Percentiles rank a stretch among this genome's conserved stretches.
phyloP scores from a whole-genome alignment of 2,888 invertebrate species.

The Mesoligia furuncula region DNA sequence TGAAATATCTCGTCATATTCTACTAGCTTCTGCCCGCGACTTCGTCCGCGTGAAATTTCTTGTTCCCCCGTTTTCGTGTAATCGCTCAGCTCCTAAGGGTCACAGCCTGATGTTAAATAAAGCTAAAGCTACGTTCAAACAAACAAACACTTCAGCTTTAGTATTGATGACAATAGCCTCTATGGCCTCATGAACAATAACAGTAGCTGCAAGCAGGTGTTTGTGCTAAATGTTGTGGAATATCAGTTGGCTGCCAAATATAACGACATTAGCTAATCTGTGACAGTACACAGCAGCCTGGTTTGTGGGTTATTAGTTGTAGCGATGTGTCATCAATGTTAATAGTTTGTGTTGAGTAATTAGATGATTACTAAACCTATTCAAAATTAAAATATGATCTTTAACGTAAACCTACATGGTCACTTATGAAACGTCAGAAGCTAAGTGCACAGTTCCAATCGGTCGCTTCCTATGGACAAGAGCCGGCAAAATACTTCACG shows the following conservation, averaged over 20 bases:
- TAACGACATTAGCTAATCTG: conserved; percentile 11
- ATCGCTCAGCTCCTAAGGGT: not conserved
- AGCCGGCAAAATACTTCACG: not conserved
- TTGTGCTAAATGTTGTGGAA: conserved; percentile 22
- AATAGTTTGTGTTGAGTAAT: not conserved
- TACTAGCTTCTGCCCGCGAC: too few relatives aligned
- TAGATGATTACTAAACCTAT: not conserved
- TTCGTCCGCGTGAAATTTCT: too few relatives aligned
- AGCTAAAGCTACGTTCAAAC: not conserved
- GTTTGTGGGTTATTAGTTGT: not conserved
- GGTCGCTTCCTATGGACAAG: not conserved
- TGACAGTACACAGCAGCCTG: conserved; percentile 4
- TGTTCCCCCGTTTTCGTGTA: not conserved
- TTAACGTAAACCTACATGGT: not conserved
- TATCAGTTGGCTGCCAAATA: conserved; percentile 46
- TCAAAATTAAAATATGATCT: not conserved
- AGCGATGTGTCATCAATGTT: not conserved
- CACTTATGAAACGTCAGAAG: not conserved
- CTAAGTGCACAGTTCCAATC: not conserved
- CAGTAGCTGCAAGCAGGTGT: conserved; percentile 34
- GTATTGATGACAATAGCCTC: conserved; percentile 7
- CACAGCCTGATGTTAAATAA: not conserved
- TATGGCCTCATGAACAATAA: conserved; percentile 1
- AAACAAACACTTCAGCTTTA: not conserved
- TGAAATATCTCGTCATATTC: not conserved